Percentiles rank a stretch among this genome's conserved stretches.
These are phyloP conservation scores for human DNA, from an alignment of 2,113 vertebrate species.

Conservation along the genomic window GRCh38 chr3:171012001-171012500, in stretches of 20 bases:
- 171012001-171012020: neutral
- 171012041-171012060: neutral
- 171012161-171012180: neutral
- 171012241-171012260: neutral
- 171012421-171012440: neutral
- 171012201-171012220: neutral
- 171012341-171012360: neutral
- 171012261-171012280: neutral
- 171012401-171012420: neutral
- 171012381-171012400: neutral
- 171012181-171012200: neutral
- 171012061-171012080: neutral
- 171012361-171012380: neutral
- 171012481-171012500: neutral
- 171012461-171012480: neutral
- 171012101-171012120: fast-evolving
- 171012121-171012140: neutral
- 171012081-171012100: neutral
- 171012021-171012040: neutral
- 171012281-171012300: neutral
- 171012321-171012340: neutral
- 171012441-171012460: neutral
- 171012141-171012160: neutral
- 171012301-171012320: neutral
- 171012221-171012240: neutral